Percentiles rank a stretch among this genome's conserved stretches.
Evolutionary conservation across 35 echinoderm and acorn worm genomes (phyloP).

Genomic region (Lytechinus variegatus): DNA sequence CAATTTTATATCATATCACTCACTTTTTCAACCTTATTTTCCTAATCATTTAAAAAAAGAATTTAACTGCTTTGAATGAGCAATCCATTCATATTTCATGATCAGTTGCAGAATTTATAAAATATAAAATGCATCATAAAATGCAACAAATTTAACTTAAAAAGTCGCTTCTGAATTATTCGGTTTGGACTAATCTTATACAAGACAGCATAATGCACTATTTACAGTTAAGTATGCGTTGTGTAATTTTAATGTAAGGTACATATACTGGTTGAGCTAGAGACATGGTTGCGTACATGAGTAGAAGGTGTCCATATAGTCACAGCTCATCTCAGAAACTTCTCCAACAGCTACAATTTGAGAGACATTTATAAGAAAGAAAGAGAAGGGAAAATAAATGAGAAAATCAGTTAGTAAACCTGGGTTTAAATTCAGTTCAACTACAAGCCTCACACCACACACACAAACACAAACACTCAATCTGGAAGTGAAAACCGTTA

Average conservation of each 20-base stretch:
- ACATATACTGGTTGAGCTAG: background rate
- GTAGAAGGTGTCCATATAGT: conserved; percentile 47
- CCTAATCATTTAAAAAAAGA: too few relatives aligned
- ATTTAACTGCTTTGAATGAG: too few relatives aligned
- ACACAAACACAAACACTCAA: background rate
- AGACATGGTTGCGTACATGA: conserved; percentile 49
- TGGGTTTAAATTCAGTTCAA: background rate
- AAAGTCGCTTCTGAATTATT: too few relatives aligned
- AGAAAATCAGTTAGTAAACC: conserved; percentile 11
- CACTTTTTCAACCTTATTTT: too few relatives aligned
- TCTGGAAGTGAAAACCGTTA: background rate
- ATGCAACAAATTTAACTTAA: too few relatives aligned
- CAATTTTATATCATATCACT: too few relatives aligned
- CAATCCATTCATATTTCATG: too few relatives aligned
- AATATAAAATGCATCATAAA: too few relatives aligned
- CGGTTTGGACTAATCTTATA: background rate
- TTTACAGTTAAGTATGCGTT: background rate
- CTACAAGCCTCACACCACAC: background rate
- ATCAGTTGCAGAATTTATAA: too few relatives aligned
- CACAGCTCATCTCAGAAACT: conserved; percentile 7
- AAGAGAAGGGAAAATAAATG: background rate
- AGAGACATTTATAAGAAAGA: conserved; percentile 41
- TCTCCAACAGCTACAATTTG: conserved; percentile 21
- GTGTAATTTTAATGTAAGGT: background rate
- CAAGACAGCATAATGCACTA: background rate